These are phyloP conservation scores for Lepus townsendii DNA, from an alignment of 2,797 vertebrate genomes.

Conservation along the genomic window DNA sequence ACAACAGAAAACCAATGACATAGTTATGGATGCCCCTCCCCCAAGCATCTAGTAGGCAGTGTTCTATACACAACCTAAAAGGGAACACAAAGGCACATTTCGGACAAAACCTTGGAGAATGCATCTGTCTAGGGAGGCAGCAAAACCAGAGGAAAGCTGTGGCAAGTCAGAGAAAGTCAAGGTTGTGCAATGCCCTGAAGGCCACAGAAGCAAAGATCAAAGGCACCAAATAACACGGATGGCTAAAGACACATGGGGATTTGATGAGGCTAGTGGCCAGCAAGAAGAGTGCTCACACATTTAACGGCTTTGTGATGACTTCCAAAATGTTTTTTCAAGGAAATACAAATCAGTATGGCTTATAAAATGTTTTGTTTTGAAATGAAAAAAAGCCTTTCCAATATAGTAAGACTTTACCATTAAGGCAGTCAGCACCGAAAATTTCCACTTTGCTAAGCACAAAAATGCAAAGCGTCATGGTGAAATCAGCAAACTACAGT, in stretches of 20 bases:
- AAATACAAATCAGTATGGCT: constrained; percentile 33
- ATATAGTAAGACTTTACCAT: constrained; percentile 58
- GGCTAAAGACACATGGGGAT: background rate
- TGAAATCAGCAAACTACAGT: constrained; percentile 79
- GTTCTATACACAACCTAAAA: background rate
- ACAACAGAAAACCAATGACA: constrained; percentile 32
- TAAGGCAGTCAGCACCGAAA: constrained; percentile 74
- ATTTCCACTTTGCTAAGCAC: constrained; percentile 64
- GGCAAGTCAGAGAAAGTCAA: constrained; percentile 30
- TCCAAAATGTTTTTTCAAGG: constrained; percentile 30
- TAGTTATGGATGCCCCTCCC: background rate
- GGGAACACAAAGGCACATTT: background rate
- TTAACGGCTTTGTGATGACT: constrained; percentile 4
- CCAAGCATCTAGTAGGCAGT: fast-evolving
- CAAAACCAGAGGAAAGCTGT: background rate
- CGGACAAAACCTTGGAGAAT: constrained; percentile 25
- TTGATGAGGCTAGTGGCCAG: background rate
- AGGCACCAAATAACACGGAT: background rate
- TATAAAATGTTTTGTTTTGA: constrained; percentile 41
- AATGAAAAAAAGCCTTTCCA: background rate
- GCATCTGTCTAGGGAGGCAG: background rate
- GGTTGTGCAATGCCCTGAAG: background rate
- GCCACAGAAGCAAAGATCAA: background rate
- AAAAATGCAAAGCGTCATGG: constrained; percentile 73
- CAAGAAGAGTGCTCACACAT: background rate